These are phyloP conservation scores for Glaucopsyche alexis DNA, from an alignment of 2,888 invertebrate species.

Conservation along the genomic window DNA sequence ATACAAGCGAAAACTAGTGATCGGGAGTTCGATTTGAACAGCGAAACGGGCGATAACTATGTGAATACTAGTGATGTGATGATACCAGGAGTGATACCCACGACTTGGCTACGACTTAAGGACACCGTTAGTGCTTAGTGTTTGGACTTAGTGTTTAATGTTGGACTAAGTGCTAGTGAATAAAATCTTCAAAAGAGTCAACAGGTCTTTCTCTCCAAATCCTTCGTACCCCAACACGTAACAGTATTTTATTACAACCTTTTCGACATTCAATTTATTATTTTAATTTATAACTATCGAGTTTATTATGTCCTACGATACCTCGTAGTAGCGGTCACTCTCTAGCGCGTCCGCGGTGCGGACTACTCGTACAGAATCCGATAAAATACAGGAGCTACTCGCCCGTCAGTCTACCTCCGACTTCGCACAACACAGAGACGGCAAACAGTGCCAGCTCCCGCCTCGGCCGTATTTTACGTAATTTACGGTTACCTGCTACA, in stretches of 20 bases:
- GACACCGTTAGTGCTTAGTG: no score
- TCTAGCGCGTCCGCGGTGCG: background rate
- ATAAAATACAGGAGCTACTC: conserved; percentile 36
- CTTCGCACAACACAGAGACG: background rate
- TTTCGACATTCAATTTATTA: conserved; percentile 69
- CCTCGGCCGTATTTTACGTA: conserved; percentile 11
- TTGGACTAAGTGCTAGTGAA: no score
- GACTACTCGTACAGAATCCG: conserved; percentile 13
- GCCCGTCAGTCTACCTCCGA: conserved; percentile 39
- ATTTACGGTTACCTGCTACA: conserved; percentile 10
- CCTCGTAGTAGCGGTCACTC: background rate
- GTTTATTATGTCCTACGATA: conserved; percentile 51
- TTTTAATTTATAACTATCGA: conserved; percentile 69
- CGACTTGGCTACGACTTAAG: no score
- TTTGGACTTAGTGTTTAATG: no score
- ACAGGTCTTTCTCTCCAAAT: no score
- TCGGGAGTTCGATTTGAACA: no score
- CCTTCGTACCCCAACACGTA: no score
- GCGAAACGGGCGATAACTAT: no score
- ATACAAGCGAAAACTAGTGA: no score
- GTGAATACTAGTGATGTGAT: no score
- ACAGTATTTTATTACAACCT: conserved; percentile 78
- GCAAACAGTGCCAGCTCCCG: background rate
- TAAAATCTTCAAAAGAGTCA: no score
- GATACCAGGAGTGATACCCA: no score